Conservation (phyloP, 1,140 invertebrate species). For the Macrocentrus cingulum region DNA sequence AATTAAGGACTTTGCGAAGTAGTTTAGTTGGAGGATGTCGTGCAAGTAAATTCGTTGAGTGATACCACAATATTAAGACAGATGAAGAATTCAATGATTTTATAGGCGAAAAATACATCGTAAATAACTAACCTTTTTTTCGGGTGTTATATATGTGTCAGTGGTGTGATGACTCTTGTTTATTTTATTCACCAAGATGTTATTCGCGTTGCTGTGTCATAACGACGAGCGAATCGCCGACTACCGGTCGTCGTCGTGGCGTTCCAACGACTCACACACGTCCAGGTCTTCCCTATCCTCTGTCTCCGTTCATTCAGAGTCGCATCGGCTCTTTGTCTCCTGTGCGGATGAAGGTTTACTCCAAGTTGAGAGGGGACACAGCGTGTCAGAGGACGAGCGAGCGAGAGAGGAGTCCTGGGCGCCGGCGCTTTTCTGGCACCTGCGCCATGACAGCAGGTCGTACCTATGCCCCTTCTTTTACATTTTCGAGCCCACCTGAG, state of each 20-base stretch:
- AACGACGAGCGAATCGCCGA: slow-evolving; percentile 8
- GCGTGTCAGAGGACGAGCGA: slow-evolving; percentile 3
- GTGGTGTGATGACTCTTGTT: too few species aligned
- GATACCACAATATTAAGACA: too few species aligned
- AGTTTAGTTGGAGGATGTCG: too few species aligned
- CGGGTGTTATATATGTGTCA: too few species aligned
- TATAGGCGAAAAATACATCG: too few species aligned
- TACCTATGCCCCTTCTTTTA: slow-evolving; percentile 1
- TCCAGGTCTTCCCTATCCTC: background rate
- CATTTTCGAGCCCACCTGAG: slow-evolving; percentile 5
- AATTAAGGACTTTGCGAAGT: too few species aligned
- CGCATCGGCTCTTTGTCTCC: too few species aligned
- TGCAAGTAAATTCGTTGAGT: too few species aligned
- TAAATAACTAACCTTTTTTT: background rate
- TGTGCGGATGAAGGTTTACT: too few species aligned
- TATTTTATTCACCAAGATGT: background rate
- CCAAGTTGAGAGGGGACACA: background rate
- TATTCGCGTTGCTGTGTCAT: background rate
- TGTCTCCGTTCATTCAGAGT: background rate
- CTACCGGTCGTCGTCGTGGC: slow-evolving; percentile 4
- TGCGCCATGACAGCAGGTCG: slow-evolving; percentile 12
- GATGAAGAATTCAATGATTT: too few species aligned
- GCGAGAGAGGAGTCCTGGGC: slow-evolving; percentile 5
- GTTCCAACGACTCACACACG: background rate
- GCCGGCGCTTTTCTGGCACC: slow-evolving; percentile 20